Evolutionary conservation across 23 tunicate species (phyloP).

Genomic region (Phallusia fumigata): DNA sequence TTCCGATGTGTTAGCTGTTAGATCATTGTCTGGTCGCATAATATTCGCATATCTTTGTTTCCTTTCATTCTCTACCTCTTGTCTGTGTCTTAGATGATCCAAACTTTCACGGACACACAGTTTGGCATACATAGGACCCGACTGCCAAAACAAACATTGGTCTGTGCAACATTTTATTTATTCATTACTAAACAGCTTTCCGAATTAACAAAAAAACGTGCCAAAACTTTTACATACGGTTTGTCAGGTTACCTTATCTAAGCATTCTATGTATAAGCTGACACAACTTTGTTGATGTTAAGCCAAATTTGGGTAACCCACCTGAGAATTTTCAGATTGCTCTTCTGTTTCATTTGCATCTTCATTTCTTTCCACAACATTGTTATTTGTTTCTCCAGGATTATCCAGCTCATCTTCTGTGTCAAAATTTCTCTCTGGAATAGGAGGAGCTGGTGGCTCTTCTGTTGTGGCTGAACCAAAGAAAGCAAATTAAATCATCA

Average conservation of each 20-base stretch:
- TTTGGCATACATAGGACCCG: constrained; percentile 73
- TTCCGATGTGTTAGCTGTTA: constrained; percentile 10
- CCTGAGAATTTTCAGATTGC: no score
- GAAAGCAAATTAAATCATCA: not conserved
- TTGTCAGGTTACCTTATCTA: no score
- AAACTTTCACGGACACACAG: constrained; percentile 62
- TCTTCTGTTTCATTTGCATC: not conserved
- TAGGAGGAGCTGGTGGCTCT: constrained; percentile 68
- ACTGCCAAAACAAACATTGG: not conserved
- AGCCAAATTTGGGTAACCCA: no score
- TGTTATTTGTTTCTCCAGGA: not conserved
- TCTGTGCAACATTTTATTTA: not conserved
- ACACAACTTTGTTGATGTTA: no score
- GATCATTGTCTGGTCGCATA: not conserved
- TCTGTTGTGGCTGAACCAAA: not conserved
- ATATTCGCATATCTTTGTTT: constrained; percentile 47
- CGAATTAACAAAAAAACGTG: no score
- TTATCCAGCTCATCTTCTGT: constrained; percentile 23
- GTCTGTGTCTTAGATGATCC: constrained; percentile 45
- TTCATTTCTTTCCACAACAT: not conserved
- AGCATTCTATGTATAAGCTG: no score
- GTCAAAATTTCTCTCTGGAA: constrained; percentile 58
- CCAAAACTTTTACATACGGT: no score
- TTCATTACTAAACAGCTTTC: no score
- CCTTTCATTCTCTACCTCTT: constrained; percentile 56